These are phyloP conservation scores for Nesoenas mayeri DNA, from an alignment of 2,113 vertebrate genomes.

Conservation along the genomic window DNA sequence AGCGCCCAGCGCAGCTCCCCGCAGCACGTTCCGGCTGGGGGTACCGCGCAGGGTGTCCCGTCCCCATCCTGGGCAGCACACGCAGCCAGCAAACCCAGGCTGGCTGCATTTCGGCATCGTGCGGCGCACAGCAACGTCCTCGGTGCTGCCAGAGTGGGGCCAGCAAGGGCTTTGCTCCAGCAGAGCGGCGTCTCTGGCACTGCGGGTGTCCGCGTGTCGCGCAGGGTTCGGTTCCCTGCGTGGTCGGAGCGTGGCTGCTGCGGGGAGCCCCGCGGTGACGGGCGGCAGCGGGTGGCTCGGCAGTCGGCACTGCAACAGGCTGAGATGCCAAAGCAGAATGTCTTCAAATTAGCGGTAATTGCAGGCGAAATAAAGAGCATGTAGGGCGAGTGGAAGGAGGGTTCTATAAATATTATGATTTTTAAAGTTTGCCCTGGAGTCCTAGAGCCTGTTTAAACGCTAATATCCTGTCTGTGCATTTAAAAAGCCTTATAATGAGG, in stretches of 20 bases:
- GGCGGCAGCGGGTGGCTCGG: not conserved
- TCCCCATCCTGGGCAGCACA: rapidly evolving
- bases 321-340: not conserved
- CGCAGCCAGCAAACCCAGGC: rapidly evolving
- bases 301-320: not conserved
- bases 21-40: no score
- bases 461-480: conserved; percentile 58
- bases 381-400: conserved; percentile 37
- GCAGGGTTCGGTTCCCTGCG: not conserved
- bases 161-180: not conserved
- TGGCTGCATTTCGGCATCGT: rapidly evolving
- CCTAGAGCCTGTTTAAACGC: conserved; percentile 42
- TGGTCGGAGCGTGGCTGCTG: not conserved
- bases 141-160: not conserved
- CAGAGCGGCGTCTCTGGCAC: not conserved
- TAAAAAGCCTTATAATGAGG: conserved; percentile 50
- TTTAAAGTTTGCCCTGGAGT: conserved; percentile 69
- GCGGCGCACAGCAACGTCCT: rapidly evolving
- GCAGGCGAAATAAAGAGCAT: conserved; percentile 38
- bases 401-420: conserved; percentile 66
- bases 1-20: not conserved
- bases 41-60: not conserved
- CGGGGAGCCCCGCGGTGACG: not conserved
- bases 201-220: no score
- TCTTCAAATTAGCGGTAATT: conserved; percentile 53